These are phyloP conservation scores for Terebella lapidaria DNA, from an alignment of 2,888 invertebrate genomes.

Conservation along the genomic window DNA sequence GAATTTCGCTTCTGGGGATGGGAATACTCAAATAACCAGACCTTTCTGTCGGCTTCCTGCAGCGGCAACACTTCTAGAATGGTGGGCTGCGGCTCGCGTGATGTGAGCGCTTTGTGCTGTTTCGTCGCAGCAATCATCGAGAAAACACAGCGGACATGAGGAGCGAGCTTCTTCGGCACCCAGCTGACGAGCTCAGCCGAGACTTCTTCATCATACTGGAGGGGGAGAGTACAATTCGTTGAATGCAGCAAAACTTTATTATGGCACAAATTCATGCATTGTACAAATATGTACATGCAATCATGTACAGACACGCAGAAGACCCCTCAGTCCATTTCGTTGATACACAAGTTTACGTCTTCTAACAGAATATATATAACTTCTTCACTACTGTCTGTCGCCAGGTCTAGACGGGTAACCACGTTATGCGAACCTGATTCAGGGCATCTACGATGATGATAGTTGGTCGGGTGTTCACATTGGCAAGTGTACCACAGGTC, in stretches of 20 bases:
- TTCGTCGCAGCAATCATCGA: constrained; percentile 40
- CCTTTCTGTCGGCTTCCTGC: constrained; percentile 36
- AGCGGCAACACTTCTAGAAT: constrained; percentile 32
- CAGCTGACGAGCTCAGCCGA: constrained; percentile 47
- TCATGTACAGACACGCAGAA: too few species aligned
- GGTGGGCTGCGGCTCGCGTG: constrained; percentile 35
- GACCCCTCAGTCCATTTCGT: too few species aligned
- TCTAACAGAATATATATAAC: too few species aligned
- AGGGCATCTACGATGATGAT: constrained; percentile 1
- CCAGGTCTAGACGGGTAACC: too few species aligned
- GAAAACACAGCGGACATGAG: constrained; percentile 45
- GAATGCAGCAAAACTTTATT: neutral
- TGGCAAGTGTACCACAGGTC: neutral
- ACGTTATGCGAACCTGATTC: constrained; percentile 5
- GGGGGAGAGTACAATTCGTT: too few species aligned
- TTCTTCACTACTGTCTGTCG: too few species aligned
- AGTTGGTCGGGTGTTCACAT: constrained; percentile 1
- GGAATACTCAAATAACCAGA: constrained; percentile 18
- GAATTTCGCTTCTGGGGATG: too few species aligned
- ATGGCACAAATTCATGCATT: neutral
- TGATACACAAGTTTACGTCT: too few species aligned
- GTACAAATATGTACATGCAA: neutral
- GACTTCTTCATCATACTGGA: constrained; percentile 45
- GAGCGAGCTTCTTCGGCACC: constrained; percentile 48
- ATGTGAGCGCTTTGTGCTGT: constrained; percentile 37